Evolutionary conservation across 2,113 vertebrate species (phyloP).

Genomic region (Camelus dromedarius): DNA sequence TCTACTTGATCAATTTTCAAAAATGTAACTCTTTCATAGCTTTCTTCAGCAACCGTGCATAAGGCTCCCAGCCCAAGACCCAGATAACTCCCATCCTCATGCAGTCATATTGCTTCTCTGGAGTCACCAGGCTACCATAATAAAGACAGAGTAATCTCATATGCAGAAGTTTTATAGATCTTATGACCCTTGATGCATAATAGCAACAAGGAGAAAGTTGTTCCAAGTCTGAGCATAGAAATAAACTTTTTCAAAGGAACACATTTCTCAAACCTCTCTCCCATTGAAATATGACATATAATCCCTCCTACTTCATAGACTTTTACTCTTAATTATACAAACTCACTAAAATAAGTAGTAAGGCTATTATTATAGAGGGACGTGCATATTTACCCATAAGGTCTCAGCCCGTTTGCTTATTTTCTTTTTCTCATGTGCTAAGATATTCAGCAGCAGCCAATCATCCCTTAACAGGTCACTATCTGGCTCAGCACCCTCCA

Average conservation of each 20-base stretch:
- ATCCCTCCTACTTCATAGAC: background rate
- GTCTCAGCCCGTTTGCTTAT: background rate
- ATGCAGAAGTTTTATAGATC: background rate
- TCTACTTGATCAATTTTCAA: conserved; percentile 28
- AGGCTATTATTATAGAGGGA: background rate
- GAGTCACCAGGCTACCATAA: background rate
- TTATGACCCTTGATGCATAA: background rate
- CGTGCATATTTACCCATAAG: background rate
- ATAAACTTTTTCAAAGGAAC: background rate
- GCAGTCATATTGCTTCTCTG: background rate
- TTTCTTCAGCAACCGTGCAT: background rate
- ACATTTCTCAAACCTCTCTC: background rate
- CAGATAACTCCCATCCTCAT: background rate
- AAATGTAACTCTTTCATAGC: background rate
- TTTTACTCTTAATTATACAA: background rate
- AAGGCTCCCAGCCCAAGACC: background rate
- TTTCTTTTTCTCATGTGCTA: background rate
- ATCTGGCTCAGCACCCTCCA: background rate
- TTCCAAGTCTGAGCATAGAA: background rate
- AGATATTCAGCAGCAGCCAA: background rate
- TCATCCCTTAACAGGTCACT: background rate
- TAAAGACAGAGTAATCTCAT: background rate
- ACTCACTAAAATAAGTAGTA: background rate
- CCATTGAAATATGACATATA: background rate
- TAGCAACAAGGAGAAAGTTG: background rate